These are phyloP conservation scores for Scarus forsteni DNA, from an alignment of 2,797 vertebrate genomes.

Conservation along the genomic window DNA sequence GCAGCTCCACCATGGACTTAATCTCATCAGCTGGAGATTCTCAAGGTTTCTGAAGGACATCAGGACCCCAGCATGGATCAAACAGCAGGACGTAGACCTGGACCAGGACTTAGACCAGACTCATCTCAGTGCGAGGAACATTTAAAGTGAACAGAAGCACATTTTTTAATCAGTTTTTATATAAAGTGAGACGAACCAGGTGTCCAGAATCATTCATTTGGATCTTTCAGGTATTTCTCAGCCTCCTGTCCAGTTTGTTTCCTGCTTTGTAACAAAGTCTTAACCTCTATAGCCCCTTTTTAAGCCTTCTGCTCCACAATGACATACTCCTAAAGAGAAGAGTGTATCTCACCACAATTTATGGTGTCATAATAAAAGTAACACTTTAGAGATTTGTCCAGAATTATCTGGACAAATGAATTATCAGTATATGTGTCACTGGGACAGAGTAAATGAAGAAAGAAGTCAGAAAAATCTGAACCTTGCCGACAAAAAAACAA, in stretches of 20 bases:
- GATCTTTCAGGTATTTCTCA: neutral
- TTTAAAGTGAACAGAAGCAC: neutral
- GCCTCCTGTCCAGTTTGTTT: neutral
- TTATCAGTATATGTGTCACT: no score
- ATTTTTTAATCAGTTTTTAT: conserved; percentile 11
- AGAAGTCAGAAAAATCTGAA: no score
- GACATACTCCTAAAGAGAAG: no score
- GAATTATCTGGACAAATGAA: no score
- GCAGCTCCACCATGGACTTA: conserved; percentile 36
- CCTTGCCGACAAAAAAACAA: no score
- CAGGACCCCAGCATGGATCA: neutral
- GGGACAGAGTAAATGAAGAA: no score
- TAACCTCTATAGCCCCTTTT: no score
- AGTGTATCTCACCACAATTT: no score
- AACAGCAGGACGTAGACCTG: conserved; percentile 8
- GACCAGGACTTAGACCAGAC: conserved; percentile 4
- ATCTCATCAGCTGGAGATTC: conserved; percentile 21
- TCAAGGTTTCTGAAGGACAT: conserved; percentile 71
- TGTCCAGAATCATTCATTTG: conserved; percentile 9
- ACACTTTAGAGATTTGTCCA: no score
- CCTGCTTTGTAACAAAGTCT: conserved; percentile 11
- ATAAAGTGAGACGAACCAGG: neutral
- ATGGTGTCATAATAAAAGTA: no score
- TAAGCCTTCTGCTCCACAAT: no score
- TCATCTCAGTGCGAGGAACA: neutral